Evolutionary conservation across 2,888 invertebrate genomes (phyloP), one percentile per base, ranked within the genome.

Genomic region (Polydrusus pterygomalis): DNA sequence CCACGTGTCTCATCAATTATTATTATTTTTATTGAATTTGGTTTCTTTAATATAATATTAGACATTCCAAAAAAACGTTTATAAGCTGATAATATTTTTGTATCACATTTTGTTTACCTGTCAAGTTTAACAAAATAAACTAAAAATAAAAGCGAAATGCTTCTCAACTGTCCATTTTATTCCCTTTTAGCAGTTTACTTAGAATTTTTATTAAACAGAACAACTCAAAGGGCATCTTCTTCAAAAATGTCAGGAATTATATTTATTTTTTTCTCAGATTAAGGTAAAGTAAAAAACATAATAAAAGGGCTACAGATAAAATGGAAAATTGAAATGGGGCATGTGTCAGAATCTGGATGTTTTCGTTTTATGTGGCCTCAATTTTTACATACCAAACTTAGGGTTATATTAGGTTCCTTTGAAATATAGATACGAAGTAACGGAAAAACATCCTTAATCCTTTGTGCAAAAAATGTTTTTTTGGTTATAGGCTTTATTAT

Each of bases 211-310:
- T 54, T 54, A 54, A 54, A 54, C 13, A 25, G 54, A 54, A 54
- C 54, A 54, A 54, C 54, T 20, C 25, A 54, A 54, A 54, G n/a
- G 54, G 54, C 54, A 54, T 54, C 25, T 30, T 30, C 25, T 54
- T 54, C 54, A n/a, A 54, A 54, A 54, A 54, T 30, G 54, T 30
- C 54, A 54, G n/a, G 30, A 54, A 54, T 54, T 54, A 54, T 54
- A 54, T 54, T 54, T 51, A 25, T 25, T n/a, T 51, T 54, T 54
- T 30, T 54, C 30, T 30, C 54, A 54, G 54, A 54, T 54, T 54
- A n/a, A 54, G 54, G 54, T 54, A 54, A 34, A 34, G 34, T 34
- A 34, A 34, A 34, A 51, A 54, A 54, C 30, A 11, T 54, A 54
- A 54, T 54, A 54, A 54, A 54, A 54, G 30, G 54, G 30, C 11